phyloP scores from a whole-genome alignment of 2,888 invertebrate species.

The Xestia xanthographa region DNA sequence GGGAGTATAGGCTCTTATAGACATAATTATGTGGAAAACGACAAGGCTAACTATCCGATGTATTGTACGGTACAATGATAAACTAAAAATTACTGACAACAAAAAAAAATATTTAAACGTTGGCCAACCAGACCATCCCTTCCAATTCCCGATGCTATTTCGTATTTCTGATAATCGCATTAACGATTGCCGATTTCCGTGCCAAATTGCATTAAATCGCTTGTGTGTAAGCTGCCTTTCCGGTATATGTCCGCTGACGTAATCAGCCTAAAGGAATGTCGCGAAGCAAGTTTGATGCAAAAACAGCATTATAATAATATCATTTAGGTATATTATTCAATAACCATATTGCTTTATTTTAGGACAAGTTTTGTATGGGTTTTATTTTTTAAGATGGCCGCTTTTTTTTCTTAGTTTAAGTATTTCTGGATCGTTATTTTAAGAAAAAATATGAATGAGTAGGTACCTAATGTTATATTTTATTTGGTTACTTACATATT shows the following conservation, averaged over 20 bases:
- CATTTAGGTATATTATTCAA: conserved; percentile 20
- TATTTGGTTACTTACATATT: neutral
- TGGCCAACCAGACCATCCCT: conserved; percentile 7
- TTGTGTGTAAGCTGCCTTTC: conserved; percentile 48
- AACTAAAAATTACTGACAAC: neutral
- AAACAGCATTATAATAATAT: conserved; percentile 38
- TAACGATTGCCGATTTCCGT: conserved; percentile 16
- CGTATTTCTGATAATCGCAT: conserved; percentile 22
- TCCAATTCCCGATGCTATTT: conserved; percentile 10
- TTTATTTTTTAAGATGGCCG: neutral
- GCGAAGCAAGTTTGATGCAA: conserved; percentile 58
- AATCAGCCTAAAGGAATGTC: conserved; percentile 56
- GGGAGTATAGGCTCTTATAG: too few relatives aligned
- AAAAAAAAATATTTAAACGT: conserved; percentile 24
- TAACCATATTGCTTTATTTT: conserved; percentile 16
- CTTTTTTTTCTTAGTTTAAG: neutral
- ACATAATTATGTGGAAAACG: neutral
- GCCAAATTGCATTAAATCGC: conserved; percentile 38
- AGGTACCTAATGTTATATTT: neutral
- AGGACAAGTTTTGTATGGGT: neutral
- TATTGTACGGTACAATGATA: neutral
- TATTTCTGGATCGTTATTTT: conserved; percentile 41
- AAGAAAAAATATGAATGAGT: conserved; percentile 25
- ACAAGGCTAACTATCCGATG: neutral
- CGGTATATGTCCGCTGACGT: conserved; percentile 55